Conservation (phyloP, 2,888 invertebrate species). For the Drosophila pseudotakahashii region DNA sequence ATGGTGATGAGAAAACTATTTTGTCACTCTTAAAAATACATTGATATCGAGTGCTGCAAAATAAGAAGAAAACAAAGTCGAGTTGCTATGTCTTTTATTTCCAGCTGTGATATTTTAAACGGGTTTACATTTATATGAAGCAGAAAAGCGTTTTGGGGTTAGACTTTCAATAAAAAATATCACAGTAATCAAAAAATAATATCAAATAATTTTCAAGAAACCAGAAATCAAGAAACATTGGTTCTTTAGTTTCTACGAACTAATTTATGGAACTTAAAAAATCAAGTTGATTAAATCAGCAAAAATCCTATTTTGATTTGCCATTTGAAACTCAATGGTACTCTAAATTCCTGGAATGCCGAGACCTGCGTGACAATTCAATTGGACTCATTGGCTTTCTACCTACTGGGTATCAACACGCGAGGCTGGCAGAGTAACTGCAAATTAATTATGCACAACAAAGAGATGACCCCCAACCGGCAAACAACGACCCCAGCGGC, state of each 20-base stretch:
- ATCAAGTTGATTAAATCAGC: background rate
- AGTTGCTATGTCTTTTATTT: background rate
- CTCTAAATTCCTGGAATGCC: too few species aligned
- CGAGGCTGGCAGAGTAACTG: constrained; percentile 60
- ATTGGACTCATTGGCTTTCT: constrained; percentile 2
- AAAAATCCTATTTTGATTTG: too few species aligned
- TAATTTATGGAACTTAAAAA: too few species aligned
- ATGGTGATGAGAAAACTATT: constrained; percentile 37
- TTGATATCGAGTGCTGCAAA: background rate
- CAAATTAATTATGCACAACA: constrained; percentile 79
- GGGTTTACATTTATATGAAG: background rate
- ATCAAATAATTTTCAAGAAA: too few species aligned
- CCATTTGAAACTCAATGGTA: too few species aligned
- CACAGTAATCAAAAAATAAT: too few species aligned
- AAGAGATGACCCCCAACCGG: constrained; percentile 44
- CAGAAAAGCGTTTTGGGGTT: too few species aligned
- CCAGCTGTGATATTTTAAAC: background rate
- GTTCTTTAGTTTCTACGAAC: too few species aligned
- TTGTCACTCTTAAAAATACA: constrained; percentile 25
- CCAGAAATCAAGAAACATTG: background rate
- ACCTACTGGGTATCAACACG: constrained; percentile 37
- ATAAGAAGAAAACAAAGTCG: constrained; percentile 4
- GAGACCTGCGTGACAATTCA: background rate
- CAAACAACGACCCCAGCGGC: constrained; percentile 11
- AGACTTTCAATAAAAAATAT: too few species aligned